Evolutionary conservation across 2,113 vertebrate genomes (phyloP).

Genomic region (Mionectes macconnelli): DNA sequence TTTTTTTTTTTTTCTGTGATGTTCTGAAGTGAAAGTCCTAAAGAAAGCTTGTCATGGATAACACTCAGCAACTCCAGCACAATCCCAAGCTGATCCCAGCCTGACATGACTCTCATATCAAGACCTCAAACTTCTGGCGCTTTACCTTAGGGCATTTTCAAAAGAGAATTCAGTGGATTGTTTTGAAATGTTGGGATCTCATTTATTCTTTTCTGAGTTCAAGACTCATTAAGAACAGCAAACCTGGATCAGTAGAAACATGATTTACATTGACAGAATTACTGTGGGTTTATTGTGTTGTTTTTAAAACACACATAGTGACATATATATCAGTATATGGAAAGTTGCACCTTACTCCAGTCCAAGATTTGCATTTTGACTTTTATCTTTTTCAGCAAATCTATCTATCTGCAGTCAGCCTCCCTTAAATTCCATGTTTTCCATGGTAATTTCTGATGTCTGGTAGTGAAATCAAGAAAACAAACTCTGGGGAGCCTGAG

Average conservation of each 20-base stretch:
- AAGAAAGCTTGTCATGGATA: not conserved
- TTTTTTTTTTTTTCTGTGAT: not conserved
- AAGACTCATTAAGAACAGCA: not conserved
- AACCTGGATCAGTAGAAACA: not conserved
- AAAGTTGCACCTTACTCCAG: not conserved
- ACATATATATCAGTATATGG: too few relatives aligned
- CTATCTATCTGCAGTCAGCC: not conserved
- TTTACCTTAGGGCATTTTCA: not conserved
- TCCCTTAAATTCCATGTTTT: not conserved
- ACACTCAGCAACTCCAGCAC: not conserved
- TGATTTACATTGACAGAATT: not conserved
- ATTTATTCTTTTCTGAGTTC: not conserved
- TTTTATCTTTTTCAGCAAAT: not conserved
- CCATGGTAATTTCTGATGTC: not conserved
- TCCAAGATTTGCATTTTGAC: not conserved
- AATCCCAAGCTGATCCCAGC: not conserved
- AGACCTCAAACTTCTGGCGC: not conserved
- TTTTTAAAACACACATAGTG: not conserved
- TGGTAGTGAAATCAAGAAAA: not conserved
- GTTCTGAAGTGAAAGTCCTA: not conserved
- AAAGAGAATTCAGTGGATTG: not conserved
- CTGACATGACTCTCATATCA: not conserved
- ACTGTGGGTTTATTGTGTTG: not conserved
- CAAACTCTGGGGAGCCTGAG: not conserved
- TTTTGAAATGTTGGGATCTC: not conserved